These are phyloP conservation scores for Sylvilagus floridanus DNA, from an alignment of 2,797 vertebrate species.

Conservation along the genomic window DNA sequence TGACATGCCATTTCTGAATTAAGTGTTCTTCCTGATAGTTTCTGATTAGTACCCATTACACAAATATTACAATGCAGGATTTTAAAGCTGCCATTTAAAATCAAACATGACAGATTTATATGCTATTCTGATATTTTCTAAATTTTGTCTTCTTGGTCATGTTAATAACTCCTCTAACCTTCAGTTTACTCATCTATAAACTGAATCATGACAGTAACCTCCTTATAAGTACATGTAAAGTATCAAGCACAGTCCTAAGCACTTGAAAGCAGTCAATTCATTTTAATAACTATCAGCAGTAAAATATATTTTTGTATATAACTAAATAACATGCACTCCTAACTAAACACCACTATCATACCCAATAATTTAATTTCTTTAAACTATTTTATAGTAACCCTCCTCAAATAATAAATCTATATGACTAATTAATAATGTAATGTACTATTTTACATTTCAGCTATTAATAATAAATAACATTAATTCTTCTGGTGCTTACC, in stretches of 20 bases:
- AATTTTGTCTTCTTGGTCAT: background rate
- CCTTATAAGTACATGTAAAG: background rate
- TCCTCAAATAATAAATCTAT: background rate
- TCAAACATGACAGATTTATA: background rate
- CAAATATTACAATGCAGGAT: background rate
- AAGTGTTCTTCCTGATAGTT: background rate
- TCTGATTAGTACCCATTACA: background rate
- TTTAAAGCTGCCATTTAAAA: background rate
- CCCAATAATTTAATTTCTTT: background rate
- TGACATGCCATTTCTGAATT: background rate
- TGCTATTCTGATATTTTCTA: background rate
- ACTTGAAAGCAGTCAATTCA: constrained; percentile 25
- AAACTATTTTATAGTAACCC: background rate
- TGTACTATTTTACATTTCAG: background rate
- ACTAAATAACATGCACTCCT: background rate
- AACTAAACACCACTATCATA: background rate
- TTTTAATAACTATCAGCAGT: background rate
- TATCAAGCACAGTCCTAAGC: background rate
- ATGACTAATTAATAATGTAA: background rate
- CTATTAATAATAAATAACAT: background rate
- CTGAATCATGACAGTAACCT: background rate
- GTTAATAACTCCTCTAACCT: background rate
- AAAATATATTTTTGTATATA: background rate
- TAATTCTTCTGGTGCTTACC: constrained; percentile 74
- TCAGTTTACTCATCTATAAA: background rate